phyloP scores from a whole-genome alignment of 64 coral and sea anemone genomes.

The Montipora sp. region DNA sequence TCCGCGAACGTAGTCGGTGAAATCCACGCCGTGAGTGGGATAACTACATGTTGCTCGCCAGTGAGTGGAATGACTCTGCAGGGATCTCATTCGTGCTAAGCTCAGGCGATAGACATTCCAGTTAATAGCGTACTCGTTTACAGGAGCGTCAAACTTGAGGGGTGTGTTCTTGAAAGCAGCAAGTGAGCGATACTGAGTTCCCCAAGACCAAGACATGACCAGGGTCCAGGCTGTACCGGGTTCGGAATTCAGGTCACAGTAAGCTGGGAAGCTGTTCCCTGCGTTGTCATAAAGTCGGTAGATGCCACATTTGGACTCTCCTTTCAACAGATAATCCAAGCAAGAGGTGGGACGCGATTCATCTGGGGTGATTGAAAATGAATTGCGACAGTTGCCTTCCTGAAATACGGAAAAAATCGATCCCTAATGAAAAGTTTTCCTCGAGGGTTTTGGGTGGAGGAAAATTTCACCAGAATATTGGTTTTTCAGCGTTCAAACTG shows the following conservation, averaged over 20 bases:
- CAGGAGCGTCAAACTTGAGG: slow-evolving; percentile 14
- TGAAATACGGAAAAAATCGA: no score
- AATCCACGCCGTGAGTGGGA: slow-evolving; percentile 13
- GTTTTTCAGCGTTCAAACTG: no score
- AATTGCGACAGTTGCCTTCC: no score
- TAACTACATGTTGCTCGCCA: slow-evolving; percentile 59
- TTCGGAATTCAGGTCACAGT: slow-evolving; percentile 55
- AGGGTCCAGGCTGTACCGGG: slow-evolving; percentile 50
- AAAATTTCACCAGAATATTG: no score
- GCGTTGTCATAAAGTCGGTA: slow-evolving; percentile 45
- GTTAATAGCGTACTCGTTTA: slow-evolving; percentile 34
- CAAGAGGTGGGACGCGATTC: neutral
- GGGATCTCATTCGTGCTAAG: slow-evolving; percentile 5
- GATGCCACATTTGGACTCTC: neutral
- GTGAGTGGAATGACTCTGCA: slow-evolving; percentile 43
- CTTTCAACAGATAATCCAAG: slow-evolving; percentile 6
- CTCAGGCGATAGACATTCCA: slow-evolving; percentile 41
- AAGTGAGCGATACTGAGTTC: neutral
- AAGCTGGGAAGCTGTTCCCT: slow-evolving; percentile 6
- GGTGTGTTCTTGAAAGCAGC: neutral
- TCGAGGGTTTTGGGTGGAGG: no score
- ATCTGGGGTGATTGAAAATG: no score
- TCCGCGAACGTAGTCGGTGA: slow-evolving; percentile 52
- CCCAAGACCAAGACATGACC: slow-evolving; percentile 1
- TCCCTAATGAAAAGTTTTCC: no score